Base-by-base conservation (phyloP, 2,113 vertebrate genomes). In the Australoheros scitulus region DNA sequence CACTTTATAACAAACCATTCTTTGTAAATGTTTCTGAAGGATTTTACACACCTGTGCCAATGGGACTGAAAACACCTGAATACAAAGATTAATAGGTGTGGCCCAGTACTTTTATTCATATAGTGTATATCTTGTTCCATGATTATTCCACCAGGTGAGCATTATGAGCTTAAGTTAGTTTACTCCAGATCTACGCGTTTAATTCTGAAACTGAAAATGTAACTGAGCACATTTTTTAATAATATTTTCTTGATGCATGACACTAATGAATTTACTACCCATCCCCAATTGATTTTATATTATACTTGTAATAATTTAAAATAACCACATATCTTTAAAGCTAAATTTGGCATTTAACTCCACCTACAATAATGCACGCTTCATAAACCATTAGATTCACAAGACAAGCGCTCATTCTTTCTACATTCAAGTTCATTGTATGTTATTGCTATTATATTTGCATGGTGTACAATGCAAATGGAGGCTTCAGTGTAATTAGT, bases 371-470 rank as follows among this genome's bases (percentile, higher is more conserved):
- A 79, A 85, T 8, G 65, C 92, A 94, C 93, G 90, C 92, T 91
- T 89, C 79, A 81, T 83, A 83, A 89, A 85, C 92, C 77, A 83
- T 58, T 79, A 77, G 83, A 88, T 77, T 85, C 74, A 89, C 87
- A 83, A 89, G 84, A 92, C 84, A 13, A 89, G 78, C 81, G 79
- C 82, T 83, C 79, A 22, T 79, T 91, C 65, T 80, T 63, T 89
- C 80, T 84, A 93, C 87, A 87, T 91, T 93, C 90, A 88, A 83
- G 80, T 90, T 89, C 80, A 61, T 81, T 86, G 82, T 68, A 72
- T 58, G 43, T 95, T 95, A 95, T 95, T 95, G 94, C 94, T 95
- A 83, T 93, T 78, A 61, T 88, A 82, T 88, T 84, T 88, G 87
- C 89, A 86, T 52, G 6, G 59, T 80, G 78, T 50, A 72, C 18